Percentiles rank a stretch among this genome's conserved stretches.
Conservation (phyloP, 2,888 invertebrate genomes). For the Pasiphila rectangulata region DNA sequence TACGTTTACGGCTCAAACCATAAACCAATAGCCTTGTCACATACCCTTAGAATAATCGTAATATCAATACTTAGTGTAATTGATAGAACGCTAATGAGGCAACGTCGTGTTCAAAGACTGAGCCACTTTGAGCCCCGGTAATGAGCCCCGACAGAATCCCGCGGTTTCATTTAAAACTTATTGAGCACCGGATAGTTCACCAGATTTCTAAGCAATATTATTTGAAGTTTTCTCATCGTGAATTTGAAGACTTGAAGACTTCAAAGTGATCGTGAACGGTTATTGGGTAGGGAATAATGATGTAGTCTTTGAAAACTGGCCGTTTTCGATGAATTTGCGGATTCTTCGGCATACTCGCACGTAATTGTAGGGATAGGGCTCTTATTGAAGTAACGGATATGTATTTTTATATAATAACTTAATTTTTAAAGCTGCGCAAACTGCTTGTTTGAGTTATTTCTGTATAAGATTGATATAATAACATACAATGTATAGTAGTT, state of each 20-base stretch:
- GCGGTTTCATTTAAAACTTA: constrained; percentile 46
- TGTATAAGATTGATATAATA: no score
- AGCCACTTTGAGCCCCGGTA: constrained; percentile 38
- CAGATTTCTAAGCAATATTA: constrained; percentile 37
- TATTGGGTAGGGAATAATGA: constrained; percentile 9
- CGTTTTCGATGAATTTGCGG: background rate
- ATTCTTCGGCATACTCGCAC: no score
- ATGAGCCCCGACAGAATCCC: constrained; percentile 38
- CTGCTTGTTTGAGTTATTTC: no score
- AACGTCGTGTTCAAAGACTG: constrained; percentile 35
- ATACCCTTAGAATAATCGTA: background rate
- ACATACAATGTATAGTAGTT: no score
- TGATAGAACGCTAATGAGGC: constrained; percentile 22
- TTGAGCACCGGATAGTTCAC: constrained; percentile 44
- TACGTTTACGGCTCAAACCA: no score
- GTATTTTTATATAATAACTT: no score
- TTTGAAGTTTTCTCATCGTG: constrained; percentile 38
- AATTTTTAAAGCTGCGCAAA: no score
- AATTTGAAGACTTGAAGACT: constrained; percentile 28
- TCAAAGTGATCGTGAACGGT: constrained; percentile 35
- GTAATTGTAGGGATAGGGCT: no score
- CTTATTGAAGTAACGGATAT: no score
- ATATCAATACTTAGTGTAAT: constrained; percentile 3
- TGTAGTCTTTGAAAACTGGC: constrained; percentile 4
- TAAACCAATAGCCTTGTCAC: background rate